Evolutionary conservation across 1,140 invertebrate genomes (phyloP), one percentile per base, ranked within the genome.

Genomic region (Aphelenchoides besseyi): DNA sequence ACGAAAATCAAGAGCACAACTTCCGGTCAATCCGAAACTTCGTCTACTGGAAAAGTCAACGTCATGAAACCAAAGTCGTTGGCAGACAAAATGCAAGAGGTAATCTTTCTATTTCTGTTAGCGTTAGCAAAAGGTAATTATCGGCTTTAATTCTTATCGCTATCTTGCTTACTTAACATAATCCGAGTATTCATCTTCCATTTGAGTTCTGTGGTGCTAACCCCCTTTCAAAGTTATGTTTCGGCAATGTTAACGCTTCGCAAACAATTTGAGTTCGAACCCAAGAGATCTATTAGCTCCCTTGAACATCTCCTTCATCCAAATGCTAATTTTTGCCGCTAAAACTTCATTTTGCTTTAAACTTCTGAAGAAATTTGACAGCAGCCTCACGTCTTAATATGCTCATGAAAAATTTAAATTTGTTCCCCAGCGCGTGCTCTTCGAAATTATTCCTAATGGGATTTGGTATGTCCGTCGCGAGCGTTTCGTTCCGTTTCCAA

Each of bases 81-180:
- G 5, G 55, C 55, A 8, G 55, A 18, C 5, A 33, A 12, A 12
- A 59, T 59, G 55, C 55, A 59, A 59, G 55, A 59, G 18, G 55
- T 59, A 23, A 59, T 5, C 23, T 59, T 59, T 59, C 23, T 8
- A 29, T 23, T 8, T 33, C 5, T 59, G 18, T 12, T 23, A 48
- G n/a, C n/a, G n/a, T n/a, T n/a, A n/a, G n/a, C n/a, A n/a, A n/a
- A n/a, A n/a, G n/a, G n/a, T n/a, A n/a, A n/a, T n/a, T n/a, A n/a
- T n/a, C n/a, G n/a, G n/a, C n/a, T n/a, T n/a, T 12, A 48, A 48
- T 23, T 59, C 5, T 28, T 59, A 23, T 59, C 55, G 5, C 26
- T 59, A 29, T 8, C 55, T 59, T 59, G 26, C 55, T 8, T 8
- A 59, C 23, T 59, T 59, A 23, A 5, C 5, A 8, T 8, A 59